phyloP scores from a whole-genome alignment of 2,797 vertebrate species.

The Gallinago solitaria region DNA sequence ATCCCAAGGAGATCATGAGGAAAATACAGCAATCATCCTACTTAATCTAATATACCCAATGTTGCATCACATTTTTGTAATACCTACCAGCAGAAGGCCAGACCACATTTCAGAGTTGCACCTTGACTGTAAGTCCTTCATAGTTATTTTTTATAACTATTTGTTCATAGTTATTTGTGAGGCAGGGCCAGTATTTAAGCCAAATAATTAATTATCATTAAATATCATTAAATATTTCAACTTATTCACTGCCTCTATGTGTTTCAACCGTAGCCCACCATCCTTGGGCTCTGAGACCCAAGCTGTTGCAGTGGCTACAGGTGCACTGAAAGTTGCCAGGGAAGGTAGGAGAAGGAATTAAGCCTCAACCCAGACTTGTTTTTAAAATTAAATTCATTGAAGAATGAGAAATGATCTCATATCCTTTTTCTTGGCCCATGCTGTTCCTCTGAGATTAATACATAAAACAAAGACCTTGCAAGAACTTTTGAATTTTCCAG shows the following conservation, averaged over 20 bases:
- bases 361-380: not conserved
- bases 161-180: not conserved
- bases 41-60: not conserved
- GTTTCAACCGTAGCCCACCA: not conserved
- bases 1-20: not conserved
- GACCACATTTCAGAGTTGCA: not conserved
- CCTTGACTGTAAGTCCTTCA: not conserved
- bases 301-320: not conserved
- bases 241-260: not conserved
- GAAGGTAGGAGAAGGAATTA: not conserved
- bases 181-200: not conserved
- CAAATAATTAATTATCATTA: too few relatives aligned
- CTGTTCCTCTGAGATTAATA: slow-evolving; percentile 21
- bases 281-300: not conserved
- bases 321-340: not conserved
- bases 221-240: not conserved
- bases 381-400: not conserved
- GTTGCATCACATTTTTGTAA: not conserved
- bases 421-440: not conserved
- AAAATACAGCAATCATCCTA: not conserved
- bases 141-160: not conserved
- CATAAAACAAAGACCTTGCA: not conserved
- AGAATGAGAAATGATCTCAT: not conserved
- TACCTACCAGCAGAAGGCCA: not conserved
- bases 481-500: slow-evolving; percentile 12